phyloP scores from a whole-genome alignment of 2,113 vertebrate genomes.

The Serranochromis macrocephalus region DNA sequence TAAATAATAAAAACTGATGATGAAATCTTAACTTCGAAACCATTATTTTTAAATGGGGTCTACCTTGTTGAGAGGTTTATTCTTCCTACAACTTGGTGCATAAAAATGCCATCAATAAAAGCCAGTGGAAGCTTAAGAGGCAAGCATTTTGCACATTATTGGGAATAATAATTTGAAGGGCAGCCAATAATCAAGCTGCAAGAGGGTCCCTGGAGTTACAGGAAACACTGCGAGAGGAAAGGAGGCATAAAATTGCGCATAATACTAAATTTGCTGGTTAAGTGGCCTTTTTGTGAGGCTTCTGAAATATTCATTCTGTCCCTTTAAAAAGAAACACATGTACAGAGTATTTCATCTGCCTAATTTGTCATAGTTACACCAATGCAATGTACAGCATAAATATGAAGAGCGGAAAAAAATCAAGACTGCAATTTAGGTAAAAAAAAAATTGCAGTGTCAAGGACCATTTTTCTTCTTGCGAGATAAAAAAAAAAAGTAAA shows the following conservation, averaged over 20 bases:
- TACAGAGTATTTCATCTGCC: neutral
- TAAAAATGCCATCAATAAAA: neutral
- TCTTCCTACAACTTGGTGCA: neutral
- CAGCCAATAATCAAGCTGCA: neutral
- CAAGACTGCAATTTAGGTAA: slow-evolving; percentile 29
- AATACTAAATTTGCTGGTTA: neutral
- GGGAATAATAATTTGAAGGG: neutral
- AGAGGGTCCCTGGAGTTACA: neutral
- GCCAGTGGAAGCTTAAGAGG: neutral
- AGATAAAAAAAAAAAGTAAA: slow-evolving; percentile 6
- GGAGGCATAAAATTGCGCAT: neutral
- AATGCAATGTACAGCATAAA: slow-evolving; percentile 31
- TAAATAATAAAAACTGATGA: slow-evolving; percentile 7
- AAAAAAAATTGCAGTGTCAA: slow-evolving; percentile 42
- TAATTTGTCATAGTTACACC: slow-evolving; percentile 45
- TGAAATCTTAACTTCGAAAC: neutral
- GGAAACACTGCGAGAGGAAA: neutral
- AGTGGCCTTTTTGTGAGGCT: neutral
- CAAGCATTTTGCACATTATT: neutral
- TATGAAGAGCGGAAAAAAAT: slow-evolving; percentile 12
- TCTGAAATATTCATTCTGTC: neutral
- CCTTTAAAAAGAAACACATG: neutral
- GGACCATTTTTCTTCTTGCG: slow-evolving; percentile 45
- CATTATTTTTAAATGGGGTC: neutral
- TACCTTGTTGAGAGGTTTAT: neutral